Evolutionary conservation across 1,140 invertebrate genomes (phyloP).

Genomic region (Zophobas atratus): DNA sequence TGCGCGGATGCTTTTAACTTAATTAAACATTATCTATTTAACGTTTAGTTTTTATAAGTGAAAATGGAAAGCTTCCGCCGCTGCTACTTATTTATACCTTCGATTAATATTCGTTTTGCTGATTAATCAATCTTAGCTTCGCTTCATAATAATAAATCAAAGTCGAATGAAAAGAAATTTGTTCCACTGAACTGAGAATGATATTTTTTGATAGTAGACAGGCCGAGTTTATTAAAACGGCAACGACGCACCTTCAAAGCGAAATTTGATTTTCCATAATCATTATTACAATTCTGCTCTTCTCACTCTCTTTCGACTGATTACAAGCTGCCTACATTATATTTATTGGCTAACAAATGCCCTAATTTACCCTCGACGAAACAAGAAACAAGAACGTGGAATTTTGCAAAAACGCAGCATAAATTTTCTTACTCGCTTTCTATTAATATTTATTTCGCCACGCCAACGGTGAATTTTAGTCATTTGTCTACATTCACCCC

Average conservation of each 20-base stretch:
- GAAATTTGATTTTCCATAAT: neutral
- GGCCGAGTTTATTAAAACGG: neutral
- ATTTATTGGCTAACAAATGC: too few species aligned
- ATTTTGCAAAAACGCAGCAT: too few species aligned
- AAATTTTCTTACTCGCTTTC: too few species aligned
- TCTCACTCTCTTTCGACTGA: neutral
- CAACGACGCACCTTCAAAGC: neutral
- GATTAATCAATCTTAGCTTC: slow-evolving; percentile 1
- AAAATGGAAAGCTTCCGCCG: neutral
- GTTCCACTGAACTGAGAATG: neutral
- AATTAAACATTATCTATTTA: slow-evolving; percentile 3
- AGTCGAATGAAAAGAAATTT: neutral
- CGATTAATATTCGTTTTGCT: neutral
- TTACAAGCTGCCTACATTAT: neutral
- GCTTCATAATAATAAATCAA: slow-evolving; percentile 1
- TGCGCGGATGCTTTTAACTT: neutral
- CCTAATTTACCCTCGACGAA: too few species aligned
- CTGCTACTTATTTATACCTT: neutral
- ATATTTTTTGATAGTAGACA: neutral
- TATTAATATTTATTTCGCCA: too few species aligned
- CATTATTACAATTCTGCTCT: neutral
- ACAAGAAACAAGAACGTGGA: too few species aligned
- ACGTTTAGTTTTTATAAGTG: neutral
- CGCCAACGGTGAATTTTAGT: too few species aligned
- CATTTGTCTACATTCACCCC: too few species aligned